These are phyloP conservation scores for Panthera tigris DNA, from an alignment of 2,113 vertebrate genomes.

Conservation along the genomic window DNA sequence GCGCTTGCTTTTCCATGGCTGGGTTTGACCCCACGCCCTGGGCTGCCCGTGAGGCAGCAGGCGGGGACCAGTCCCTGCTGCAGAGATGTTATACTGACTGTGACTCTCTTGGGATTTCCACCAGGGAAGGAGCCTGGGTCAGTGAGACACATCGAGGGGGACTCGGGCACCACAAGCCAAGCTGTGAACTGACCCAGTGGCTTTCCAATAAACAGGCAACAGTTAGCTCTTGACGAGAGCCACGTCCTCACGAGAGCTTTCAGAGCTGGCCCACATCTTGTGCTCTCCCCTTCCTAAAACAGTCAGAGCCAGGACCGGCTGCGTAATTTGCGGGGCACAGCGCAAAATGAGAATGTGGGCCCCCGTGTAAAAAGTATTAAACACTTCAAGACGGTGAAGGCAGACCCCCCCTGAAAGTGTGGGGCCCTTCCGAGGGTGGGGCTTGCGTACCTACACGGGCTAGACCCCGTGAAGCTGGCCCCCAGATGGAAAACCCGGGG, in stretches of 20 bases:
- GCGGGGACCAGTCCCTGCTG: not conserved
- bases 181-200: not conserved
- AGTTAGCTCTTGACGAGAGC: not conserved
- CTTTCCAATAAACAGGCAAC: not conserved
- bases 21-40: not conserved
- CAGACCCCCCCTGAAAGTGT: not conserved
- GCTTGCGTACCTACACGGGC: not conserved
- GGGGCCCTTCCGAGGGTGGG: not conserved
- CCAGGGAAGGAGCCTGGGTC: not conserved
- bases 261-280: not conserved
- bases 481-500: not conserved
- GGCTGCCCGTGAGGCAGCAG: not conserved
- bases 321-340: not conserved
- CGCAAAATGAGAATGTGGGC: not conserved
- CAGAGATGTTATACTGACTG: not conserved
- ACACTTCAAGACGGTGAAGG: not conserved
- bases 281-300: not conserved
- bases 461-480: rapidly evolving
- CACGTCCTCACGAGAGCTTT: not conserved
- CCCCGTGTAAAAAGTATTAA: not conserved
- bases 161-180: not conserved
- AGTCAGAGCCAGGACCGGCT: not conserved
- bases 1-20: not conserved
- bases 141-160: not conserved
- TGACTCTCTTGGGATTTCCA: not conserved